Percentiles rank a stretch among this genome's conserved stretches.
These are phyloP conservation scores for Ricordea florida DNA, from an alignment of 92 coral and sea anemone genomes.

Conservation along the genomic window DNA sequence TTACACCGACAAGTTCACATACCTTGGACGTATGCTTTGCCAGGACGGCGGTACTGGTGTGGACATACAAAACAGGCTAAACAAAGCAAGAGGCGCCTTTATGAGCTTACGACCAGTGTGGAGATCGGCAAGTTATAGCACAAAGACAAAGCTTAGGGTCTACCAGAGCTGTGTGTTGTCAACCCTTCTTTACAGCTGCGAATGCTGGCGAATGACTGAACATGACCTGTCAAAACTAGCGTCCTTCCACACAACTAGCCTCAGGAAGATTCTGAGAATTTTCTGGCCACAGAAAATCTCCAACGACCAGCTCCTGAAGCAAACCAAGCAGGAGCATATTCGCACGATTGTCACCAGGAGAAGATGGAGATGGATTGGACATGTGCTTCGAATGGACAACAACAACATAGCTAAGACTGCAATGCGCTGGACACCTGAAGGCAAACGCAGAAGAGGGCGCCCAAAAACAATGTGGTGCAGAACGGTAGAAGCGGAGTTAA, in stretches of 20 bases:
- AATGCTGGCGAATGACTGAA: slow-evolving; percentile 21
- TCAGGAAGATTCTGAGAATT: slow-evolving; percentile 32
- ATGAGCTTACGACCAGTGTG: slow-evolving; percentile 6
- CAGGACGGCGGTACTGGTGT: slow-evolving; percentile 31
- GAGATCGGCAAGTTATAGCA: slow-evolving; percentile 22
- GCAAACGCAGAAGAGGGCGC: slow-evolving; percentile 10
- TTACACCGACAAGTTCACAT: slow-evolving; percentile 30
- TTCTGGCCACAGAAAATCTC: slow-evolving; percentile 20
- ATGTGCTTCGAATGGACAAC: slow-evolving; percentile 11
- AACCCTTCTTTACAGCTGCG: slow-evolving; percentile 10
- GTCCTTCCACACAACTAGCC: slow-evolving; percentile 26
- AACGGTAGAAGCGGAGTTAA: slow-evolving; percentile 25
- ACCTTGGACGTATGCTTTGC: slow-evolving; percentile 33
- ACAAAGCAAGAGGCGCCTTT: slow-evolving; percentile 16
- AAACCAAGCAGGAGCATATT: slow-evolving; percentile 15
- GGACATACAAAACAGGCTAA: slow-evolving; percentile 17
- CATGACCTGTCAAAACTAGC: slow-evolving; percentile 6
- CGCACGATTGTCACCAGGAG: slow-evolving; percentile 18
- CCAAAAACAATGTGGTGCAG: slow-evolving; percentile 34
- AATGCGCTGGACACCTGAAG: slow-evolving; percentile 16
- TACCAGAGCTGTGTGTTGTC: slow-evolving; percentile 36
- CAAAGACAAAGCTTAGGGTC: slow-evolving; percentile 3
- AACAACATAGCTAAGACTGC: slow-evolving; percentile 22
- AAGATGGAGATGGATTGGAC: slow-evolving; percentile 44
- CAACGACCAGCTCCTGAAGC: slow-evolving; percentile 2